These are phyloP conservation scores for Antrozous pallidus DNA, from an alignment of 2,797 vertebrate species.

Conservation along the genomic window DNA sequence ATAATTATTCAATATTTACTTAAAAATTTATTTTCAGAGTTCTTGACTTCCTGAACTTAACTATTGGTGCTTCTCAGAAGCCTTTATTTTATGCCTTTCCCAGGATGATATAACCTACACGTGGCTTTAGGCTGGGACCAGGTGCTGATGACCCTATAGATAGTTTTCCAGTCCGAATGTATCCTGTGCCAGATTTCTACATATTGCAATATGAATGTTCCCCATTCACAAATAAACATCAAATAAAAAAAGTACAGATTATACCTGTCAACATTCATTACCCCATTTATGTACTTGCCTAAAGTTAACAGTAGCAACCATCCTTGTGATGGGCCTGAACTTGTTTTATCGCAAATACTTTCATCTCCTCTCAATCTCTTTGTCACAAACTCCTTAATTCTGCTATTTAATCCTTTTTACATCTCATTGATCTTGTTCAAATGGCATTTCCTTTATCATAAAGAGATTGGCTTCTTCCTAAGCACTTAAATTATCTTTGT, in stretches of 20 bases:
- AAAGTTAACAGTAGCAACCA: background rate
- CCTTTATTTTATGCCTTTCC: background rate
- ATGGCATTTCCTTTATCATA: background rate
- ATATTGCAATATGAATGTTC: background rate
- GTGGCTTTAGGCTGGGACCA: background rate
- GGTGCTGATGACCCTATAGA: background rate
- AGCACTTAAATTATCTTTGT: background rate
- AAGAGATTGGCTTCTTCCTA: background rate
- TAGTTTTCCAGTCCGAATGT: background rate
- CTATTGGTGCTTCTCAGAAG: background rate
- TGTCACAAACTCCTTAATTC: background rate
- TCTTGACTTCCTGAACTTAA: background rate
- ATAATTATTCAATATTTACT: background rate
- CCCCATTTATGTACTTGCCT: background rate
- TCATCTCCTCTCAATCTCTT: accelerated
- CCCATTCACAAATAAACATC: background rate
- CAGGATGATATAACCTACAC: background rate
- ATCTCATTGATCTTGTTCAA: background rate
- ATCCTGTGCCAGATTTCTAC: background rate
- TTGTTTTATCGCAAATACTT: background rate
- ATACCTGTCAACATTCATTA: background rate
- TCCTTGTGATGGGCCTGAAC: background rate
- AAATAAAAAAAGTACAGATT: background rate
- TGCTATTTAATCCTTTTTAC: background rate
- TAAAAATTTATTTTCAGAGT: background rate